Evolutionary conservation across 2,888 invertebrate species (phyloP).

Genomic region (Lithophane semibrunnea): DNA sequence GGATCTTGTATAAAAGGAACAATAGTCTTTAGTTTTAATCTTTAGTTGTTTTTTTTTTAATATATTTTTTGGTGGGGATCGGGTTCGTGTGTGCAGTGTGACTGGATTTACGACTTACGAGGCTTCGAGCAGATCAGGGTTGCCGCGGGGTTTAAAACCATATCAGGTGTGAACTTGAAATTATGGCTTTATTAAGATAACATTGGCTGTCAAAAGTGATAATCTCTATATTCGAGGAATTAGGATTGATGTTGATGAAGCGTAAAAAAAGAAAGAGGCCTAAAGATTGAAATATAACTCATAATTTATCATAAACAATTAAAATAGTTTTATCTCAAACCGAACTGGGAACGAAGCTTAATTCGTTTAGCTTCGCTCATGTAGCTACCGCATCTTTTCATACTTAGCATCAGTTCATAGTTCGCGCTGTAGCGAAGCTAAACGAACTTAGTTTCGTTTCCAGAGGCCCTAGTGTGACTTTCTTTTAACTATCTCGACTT

Average conservation of each 20-base stretch:
- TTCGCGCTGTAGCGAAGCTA: too few relatives aligned
- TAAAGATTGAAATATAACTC: too few relatives aligned
- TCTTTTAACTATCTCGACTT: too few relatives aligned
- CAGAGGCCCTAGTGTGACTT: too few relatives aligned
- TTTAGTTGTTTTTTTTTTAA: slow-evolving; percentile 75
- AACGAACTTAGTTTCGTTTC: too few relatives aligned
- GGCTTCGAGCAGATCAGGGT: slow-evolving; percentile 63
- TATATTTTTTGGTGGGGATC: slow-evolving; percentile 80
- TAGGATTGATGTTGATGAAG: background rate
- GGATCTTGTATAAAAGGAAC: slow-evolving; percentile 84
- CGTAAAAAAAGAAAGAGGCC: background rate
- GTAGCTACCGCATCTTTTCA: too few relatives aligned
- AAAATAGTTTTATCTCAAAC: background rate
- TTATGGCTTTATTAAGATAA: slow-evolving; percentile 54
- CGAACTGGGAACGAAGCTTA: too few relatives aligned
- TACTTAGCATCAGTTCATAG: too few relatives aligned
- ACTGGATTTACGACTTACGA: slow-evolving; percentile 78
- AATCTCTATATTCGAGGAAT: slow-evolving; percentile 26
- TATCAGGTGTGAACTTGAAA: slow-evolving; percentile 58
- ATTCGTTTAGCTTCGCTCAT: too few relatives aligned
- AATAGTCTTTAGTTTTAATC: slow-evolving; percentile 89
- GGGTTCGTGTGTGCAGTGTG: slow-evolving; percentile 78
- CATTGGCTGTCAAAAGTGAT: slow-evolving; percentile 30
- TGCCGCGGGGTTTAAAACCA: slow-evolving; percentile 49
- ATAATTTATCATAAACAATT: background rate